Base-by-base conservation (phyloP, 2,888 invertebrate genomes). In the Pristionchus fissidentatus region DNA sequence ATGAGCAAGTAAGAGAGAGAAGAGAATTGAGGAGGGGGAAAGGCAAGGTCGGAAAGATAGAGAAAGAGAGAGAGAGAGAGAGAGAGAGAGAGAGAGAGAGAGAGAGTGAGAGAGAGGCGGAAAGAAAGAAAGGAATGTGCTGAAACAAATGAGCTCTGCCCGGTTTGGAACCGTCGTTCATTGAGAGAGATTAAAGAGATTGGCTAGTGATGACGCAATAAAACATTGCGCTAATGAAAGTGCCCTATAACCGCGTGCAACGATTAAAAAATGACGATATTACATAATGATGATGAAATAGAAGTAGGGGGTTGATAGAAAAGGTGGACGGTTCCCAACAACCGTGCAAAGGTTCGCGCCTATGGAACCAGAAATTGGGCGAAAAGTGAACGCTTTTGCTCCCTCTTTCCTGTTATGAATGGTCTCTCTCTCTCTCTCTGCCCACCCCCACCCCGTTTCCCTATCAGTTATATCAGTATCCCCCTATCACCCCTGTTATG, bases 51-150 rank as follows among this genome's bases (percentile, higher is more conserved):
- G 49, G 55, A 43, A 62, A 49, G 62, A 38, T 66, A 79, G 38
- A 79, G 41, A 80, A 66, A 41, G 46, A 46, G 80, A 52, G 60
- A 43, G 29, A 73, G n/a, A 32, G 57, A 26, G 57, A 32, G 41
- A 75, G n/a, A 55, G 60, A 55, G 29, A 60, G 35, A 84, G 81
- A 83, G 75, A 66, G 55, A 81, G 83, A 32, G 26, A 46, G 79
- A 66, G 81, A 55, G 35, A 78, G 60, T 15, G 32, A 3, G 41
- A 73, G 43, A 43, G 73, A 41, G 13, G n/a, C 26, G 7, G 35
- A 38, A 26, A 55, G 78, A 55, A n/a, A 8, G 22, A n/a, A 26
- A 55, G 78, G 38, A 35, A 32, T 7, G n/a, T 2, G 15, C 38
- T 22, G 32, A 32, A 46, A 35, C 46, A 22, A 62, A 10, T 19